Conservation (phyloP, 2,888 invertebrate genomes). For the Saturnia pavonia region DNA sequence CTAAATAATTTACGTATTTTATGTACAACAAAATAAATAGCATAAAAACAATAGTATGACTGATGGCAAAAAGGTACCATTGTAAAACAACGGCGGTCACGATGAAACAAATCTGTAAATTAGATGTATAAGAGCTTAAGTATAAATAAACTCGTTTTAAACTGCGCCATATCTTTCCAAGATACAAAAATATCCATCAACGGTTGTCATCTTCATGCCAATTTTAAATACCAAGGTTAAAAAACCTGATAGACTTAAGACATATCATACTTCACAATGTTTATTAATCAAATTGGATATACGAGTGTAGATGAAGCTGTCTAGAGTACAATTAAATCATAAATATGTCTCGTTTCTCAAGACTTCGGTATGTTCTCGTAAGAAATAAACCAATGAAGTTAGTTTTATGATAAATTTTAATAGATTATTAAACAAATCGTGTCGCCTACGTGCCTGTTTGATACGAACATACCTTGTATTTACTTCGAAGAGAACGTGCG, state of each 20-base stretch:
- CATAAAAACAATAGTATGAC: background rate
- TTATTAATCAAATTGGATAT: background rate
- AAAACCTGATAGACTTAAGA: background rate
- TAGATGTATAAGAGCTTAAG: background rate
- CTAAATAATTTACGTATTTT: background rate
- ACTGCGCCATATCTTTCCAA: background rate
- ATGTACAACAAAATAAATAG: background rate
- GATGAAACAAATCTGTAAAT: background rate
- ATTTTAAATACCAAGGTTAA: background rate
- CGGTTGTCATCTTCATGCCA: too few relatives aligned
- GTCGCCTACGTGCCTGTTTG: background rate
- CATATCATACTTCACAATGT: background rate
- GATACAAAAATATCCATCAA: too few relatives aligned
- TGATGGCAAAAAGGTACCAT: background rate
- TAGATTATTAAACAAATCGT: background rate
- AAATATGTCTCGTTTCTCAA: too few relatives aligned
- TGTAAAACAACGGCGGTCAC: background rate
- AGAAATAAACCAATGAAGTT: too few relatives aligned
- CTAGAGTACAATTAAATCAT: background rate
- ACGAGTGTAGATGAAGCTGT: background rate
- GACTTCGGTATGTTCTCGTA: too few relatives aligned
- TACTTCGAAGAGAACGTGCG: conserved; percentile 17
- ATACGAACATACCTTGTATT: conserved; percentile 19
- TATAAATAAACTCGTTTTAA: background rate
- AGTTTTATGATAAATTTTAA: too few relatives aligned